A percentile compares a stretch with the other conserved stretches of the same genome.
These are phyloP conservation scores for Leucoma salicis DNA, from an alignment of 2,888 invertebrate species.

Conservation along the genomic window DNA sequence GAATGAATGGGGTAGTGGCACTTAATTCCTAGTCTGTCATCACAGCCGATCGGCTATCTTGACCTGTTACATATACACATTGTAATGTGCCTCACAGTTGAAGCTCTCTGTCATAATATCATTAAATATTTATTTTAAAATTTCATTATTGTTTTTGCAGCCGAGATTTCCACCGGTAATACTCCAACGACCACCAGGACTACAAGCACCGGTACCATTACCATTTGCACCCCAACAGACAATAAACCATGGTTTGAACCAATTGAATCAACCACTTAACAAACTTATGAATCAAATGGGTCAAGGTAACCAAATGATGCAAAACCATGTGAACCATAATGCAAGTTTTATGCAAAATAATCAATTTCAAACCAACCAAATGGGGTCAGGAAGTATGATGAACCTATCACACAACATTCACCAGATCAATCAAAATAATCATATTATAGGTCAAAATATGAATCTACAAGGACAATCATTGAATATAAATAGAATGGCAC, in stretches of 20 bases:
- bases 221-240: constrained; percentile 67
- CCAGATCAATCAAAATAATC: constrained; percentile 44
- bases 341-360: constrained; percentile 44
- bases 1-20: no score
- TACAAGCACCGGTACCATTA: constrained; percentile 67
- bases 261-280: constrained; percentile 56
- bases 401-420: constrained; percentile 33
- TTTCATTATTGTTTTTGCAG: constrained; percentile 39
- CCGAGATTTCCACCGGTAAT: constrained; percentile 74
- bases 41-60: no score
- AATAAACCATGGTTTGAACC: constrained; percentile 49
- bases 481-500: constrained; percentile 18
- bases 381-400: constrained; percentile 39
- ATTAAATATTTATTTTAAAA: neutral
- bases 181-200: constrained; percentile 68
- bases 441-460: constrained; percentile 31
- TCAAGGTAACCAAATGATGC: constrained; percentile 40
- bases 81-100: no score
- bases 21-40: no score
- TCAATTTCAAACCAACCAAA: constrained; percentile 29
- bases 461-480: constrained; percentile 24
- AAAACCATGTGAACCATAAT: constrained; percentile 41
- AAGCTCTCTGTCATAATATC: no score
- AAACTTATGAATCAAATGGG: constrained; percentile 50
- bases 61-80: no score